phyloP scores from a whole-genome alignment of 2,113 vertebrate genomes.

The Scomber scombrus region DNA sequence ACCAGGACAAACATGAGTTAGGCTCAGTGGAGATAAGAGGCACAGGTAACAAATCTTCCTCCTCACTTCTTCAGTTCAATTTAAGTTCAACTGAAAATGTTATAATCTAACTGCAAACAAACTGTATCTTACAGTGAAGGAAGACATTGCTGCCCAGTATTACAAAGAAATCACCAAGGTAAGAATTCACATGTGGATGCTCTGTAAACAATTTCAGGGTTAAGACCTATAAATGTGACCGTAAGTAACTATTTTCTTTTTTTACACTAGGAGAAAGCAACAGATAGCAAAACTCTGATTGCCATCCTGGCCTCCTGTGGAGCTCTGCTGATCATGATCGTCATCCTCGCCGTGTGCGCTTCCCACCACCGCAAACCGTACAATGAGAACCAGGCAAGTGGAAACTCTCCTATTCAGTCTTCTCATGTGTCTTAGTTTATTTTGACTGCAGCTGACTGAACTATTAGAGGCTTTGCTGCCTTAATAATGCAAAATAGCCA shows the following conservation, averaged over 20 bases:
- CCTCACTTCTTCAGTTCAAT: background rate
- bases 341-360: slow-evolving; percentile 71
- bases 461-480: too few species aligned
- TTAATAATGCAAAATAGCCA: too few species aligned
- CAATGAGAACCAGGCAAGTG: slow-evolving; percentile 81
- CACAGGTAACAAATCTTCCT: slow-evolving; percentile 37
- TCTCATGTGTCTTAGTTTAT: too few species aligned
- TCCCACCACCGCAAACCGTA: slow-evolving; percentile 80
- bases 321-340: slow-evolving; percentile 80
- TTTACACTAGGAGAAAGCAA: slow-evolving; percentile 44
- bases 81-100: too few species aligned
- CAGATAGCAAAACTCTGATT: slow-evolving; percentile 74
- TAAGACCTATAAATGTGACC: background rate
- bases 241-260: background rate
- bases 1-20: background rate
- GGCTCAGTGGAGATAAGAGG: slow-evolving; percentile 43
- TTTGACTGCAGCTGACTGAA: too few species aligned
- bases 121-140: slow-evolving; percentile 60
- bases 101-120: background rate
- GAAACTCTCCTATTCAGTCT: too few species aligned
- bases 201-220: background rate
- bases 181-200: background rate
- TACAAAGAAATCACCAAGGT: slow-evolving; percentile 70
- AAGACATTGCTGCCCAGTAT: slow-evolving; percentile 15
- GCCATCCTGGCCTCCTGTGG: slow-evolving; percentile 82